Conservation (phyloP, 2,888 invertebrate species). For the Calliopum simillimum region DNA sequence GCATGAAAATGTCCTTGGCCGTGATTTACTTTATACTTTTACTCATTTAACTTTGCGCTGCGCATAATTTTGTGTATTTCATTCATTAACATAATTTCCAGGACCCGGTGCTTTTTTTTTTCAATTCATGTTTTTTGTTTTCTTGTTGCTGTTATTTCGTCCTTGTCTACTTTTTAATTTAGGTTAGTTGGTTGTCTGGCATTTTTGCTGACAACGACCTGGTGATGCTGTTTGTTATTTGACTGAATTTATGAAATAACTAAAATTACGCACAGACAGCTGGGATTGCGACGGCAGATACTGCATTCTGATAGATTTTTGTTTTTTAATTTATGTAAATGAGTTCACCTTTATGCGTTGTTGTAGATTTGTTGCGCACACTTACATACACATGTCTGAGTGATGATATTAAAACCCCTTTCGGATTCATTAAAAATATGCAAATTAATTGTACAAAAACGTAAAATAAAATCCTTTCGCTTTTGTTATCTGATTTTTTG, state of each 20-base stretch:
- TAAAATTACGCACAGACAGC: constrained; percentile 10
- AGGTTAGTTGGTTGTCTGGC: constrained; percentile 20
- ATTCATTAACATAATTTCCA: constrained; percentile 38
- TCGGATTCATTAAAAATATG: constrained; percentile 60
- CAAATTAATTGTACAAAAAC: constrained; percentile 50
- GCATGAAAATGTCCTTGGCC: constrained; percentile 55
- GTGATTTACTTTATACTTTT: constrained; percentile 51
- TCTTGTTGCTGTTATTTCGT: constrained; percentile 4
- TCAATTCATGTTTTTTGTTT: background rate
- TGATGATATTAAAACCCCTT: constrained; percentile 27
- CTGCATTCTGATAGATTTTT: constrained; percentile 23
- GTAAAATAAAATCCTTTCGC: constrained; percentile 3
- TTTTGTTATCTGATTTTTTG: constrained; percentile 6
- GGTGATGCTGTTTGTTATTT: constrained; percentile 6
- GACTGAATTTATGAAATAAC: background rate
- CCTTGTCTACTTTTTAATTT: constrained; percentile 16
- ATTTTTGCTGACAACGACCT: constrained; percentile 1
- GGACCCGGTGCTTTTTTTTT: background rate
- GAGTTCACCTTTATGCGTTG: constrained; percentile 24
- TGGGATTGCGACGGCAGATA: background rate
- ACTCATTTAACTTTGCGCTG: constrained; percentile 28
- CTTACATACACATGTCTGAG: background rate
- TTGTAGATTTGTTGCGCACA: background rate
- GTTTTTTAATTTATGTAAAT: constrained; percentile 36
- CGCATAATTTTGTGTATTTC: constrained; percentile 36